Conservation (phyloP, 2,888 invertebrate genomes). For the Branchipolynoe longqiensis region DNA sequence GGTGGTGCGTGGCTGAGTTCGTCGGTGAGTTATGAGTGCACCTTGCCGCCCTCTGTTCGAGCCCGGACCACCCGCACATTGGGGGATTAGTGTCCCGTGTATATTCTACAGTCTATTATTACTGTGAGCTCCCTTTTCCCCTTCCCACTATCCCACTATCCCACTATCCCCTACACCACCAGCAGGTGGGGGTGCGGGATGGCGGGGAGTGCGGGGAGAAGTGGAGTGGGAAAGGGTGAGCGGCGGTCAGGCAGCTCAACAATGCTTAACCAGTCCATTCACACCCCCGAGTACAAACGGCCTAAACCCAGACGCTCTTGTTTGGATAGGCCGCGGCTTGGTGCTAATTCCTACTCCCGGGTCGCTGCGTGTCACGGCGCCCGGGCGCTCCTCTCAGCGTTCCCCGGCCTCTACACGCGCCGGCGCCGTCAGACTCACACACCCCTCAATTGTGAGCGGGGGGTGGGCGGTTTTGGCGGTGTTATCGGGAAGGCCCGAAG, state of each 20-base stretch:
- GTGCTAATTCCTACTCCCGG: background rate
- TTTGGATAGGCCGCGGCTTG: constrained; percentile 22
- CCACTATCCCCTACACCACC: too few species aligned
- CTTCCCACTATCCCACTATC: background rate
- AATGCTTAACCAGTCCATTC: constrained; percentile 27
- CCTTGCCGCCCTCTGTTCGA: too few species aligned
- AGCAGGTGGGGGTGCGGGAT: too few species aligned
- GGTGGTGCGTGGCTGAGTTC: too few species aligned
- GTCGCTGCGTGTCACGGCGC: constrained; percentile 12
- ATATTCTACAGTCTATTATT: constrained; percentile 33
- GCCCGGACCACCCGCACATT: constrained; percentile 12
- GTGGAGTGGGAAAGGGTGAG: too few species aligned
- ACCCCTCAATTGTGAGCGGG: background rate
- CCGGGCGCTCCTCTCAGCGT: background rate
- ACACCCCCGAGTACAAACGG: constrained; percentile 34
- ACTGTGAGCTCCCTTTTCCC: too few species aligned
- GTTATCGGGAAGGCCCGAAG: background rate
- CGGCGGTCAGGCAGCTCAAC: background rate
- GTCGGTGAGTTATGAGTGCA: too few species aligned
- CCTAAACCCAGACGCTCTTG: background rate
- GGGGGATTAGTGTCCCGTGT: background rate
- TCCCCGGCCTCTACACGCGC: background rate
- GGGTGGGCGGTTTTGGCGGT: too few species aligned
- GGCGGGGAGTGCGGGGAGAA: background rate
- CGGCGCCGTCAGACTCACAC: constrained; percentile 1